Conservation (phyloP, 2,113 vertebrate genomes). For the Athene cunicularia region DNA sequence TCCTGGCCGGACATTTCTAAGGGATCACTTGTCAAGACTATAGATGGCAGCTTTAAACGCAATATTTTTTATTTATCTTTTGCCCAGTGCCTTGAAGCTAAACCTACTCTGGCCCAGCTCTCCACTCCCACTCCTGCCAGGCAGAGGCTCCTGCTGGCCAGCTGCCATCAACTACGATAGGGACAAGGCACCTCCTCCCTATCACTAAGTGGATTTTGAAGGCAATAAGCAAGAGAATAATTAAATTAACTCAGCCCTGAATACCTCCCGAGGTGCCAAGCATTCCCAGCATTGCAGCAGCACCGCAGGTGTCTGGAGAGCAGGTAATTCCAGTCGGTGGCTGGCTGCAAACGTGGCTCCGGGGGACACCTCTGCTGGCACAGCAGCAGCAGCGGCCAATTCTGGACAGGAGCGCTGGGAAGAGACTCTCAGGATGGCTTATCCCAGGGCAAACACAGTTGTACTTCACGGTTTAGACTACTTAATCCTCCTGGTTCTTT, state of each 20-base stretch:
- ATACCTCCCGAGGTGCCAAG: neutral
- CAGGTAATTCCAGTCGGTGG: neutral
- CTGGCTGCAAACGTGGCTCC: neutral
- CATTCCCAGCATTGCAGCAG: neutral
- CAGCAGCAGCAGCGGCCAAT: neutral
- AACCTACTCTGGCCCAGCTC: neutral
- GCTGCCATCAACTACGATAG: neutral
- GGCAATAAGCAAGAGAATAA: conserved; percentile 36
- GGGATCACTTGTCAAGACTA: neutral
- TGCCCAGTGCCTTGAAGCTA: neutral
- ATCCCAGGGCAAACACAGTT: neutral
- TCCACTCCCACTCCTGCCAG: neutral
- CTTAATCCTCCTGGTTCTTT: neutral
- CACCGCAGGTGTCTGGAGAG: neutral
- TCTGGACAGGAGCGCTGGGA: neutral
- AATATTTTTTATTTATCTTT: neutral
- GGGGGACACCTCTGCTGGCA: neutral
- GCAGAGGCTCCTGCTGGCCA: neutral
- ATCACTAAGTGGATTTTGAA: conserved; percentile 27
- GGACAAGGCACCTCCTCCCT: conserved; percentile 26
- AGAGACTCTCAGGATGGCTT: neutral
- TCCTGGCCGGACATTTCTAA: neutral
- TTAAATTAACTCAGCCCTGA: neutral
- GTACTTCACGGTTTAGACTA: neutral
- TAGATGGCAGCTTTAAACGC: neutral